These are phyloP conservation scores for Tilapia sparmanii DNA, from an alignment of 2,113 vertebrate species.

Conservation along the genomic window DNA sequence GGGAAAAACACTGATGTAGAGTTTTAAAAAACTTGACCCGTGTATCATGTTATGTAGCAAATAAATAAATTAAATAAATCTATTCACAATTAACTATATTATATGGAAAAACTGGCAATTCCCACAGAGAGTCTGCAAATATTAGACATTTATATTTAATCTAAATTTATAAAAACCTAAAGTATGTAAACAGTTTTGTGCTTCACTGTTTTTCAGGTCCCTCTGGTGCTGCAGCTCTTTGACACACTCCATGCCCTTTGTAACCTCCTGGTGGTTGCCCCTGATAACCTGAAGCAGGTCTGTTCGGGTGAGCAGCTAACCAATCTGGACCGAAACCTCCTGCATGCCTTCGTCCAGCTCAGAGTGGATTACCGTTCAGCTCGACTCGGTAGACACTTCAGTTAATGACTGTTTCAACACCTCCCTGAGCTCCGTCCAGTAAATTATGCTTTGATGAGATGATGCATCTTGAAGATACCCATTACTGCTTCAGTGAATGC, in stretches of 20 bases:
- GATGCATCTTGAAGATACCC: slow-evolving; percentile 37
- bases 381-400: slow-evolving; percentile 95
- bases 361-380: slow-evolving; percentile 93
- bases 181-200: not conserved
- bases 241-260: slow-evolving; percentile 98
- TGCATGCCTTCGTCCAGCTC: slow-evolving; percentile 97
- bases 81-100: not conserved
- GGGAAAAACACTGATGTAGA: not conserved
- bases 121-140: not conserved
- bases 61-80: not conserved
- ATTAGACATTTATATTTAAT: not conserved
- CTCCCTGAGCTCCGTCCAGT: slow-evolving; percentile 61
- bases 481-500: slow-evolving; percentile 12
- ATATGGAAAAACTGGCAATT: not conserved
- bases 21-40: not conserved
- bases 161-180: not conserved
- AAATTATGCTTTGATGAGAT: slow-evolving; percentile 23
- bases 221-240: slow-evolving; percentile 94
- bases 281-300: slow-evolving; percentile 98
- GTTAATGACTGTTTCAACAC: slow-evolving; percentile 70
- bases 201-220: slow-evolving; percentile 73
- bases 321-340: slow-evolving; percentile 95
- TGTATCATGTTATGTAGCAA: not conserved
- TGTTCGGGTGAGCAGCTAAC: slow-evolving; percentile 98
- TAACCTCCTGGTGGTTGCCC: slow-evolving; percentile 96